Evolutionary conservation across 1,140 invertebrate genomes (phyloP).

Genomic region (Eupeodes corollae): DNA sequence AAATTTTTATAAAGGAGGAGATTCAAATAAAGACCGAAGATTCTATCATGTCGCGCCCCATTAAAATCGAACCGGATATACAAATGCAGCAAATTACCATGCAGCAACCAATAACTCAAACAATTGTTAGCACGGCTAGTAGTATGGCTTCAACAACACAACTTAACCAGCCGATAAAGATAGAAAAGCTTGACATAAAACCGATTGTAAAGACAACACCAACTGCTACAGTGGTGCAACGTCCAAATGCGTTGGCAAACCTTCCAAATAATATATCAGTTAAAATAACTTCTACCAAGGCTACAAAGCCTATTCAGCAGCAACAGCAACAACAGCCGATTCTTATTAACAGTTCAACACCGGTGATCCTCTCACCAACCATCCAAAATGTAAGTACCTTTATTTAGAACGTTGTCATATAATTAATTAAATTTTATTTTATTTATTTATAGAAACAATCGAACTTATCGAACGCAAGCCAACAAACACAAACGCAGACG

Average conservation of each 20-base stretch:
- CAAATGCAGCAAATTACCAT: slow-evolving; percentile 12
- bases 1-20: slow-evolving; percentile 25
- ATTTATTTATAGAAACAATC: slow-evolving; percentile 20
- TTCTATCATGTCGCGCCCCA: slow-evolving; percentile 26
- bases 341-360: slow-evolving; percentile 31
- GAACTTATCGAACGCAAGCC: slow-evolving; percentile 12
- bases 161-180: slow-evolving; percentile 17
- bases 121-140: neutral
- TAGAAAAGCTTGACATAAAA: slow-evolving; percentile 34
- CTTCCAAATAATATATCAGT: slow-evolving; percentile 34
- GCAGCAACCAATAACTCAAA: slow-evolving; percentile 17
- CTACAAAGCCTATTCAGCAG: slow-evolving; percentile 16
- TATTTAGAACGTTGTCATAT: too few species aligned
- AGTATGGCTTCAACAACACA: too few species aligned
- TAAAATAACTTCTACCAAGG: slow-evolving; percentile 31
- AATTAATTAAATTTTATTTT: neutral
- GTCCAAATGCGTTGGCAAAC: slow-evolving; percentile 27
- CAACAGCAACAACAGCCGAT: slow-evolving; percentile 27
- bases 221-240: slow-evolving; percentile 13
- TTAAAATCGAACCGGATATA: slow-evolving; percentile 19
- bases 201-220: slow-evolving; percentile 17
- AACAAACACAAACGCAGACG: slow-evolving; percentile 22
- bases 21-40: slow-evolving; percentile 35
- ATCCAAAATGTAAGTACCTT: slow-evolving; percentile 17
- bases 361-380: slow-evolving; percentile 29